A percentile compares a stretch with the other conserved stretches of the same genome.
Conservation (phyloP, 1,140 invertebrate genomes). For the Ctenoplectra terminalis region DNA sequence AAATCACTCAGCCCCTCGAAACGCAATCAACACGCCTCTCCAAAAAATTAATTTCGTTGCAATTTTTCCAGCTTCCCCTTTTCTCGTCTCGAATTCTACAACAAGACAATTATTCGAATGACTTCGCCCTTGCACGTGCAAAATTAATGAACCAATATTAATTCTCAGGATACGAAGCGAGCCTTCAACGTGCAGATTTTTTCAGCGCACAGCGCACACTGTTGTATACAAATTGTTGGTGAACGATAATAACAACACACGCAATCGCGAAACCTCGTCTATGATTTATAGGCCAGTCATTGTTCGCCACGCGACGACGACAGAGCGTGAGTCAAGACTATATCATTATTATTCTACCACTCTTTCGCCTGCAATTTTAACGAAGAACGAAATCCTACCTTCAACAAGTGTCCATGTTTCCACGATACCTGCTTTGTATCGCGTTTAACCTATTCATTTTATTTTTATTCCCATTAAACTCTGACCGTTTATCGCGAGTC, state of each 20-base stretch:
- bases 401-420: constrained; percentile 50
- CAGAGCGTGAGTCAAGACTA: constrained; percentile 54
- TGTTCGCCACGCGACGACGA: constrained; percentile 65
- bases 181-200: constrained; percentile 11
- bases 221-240: constrained; percentile 50
- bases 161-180: constrained; percentile 4
- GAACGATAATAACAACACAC: constrained; percentile 58
- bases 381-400: constrained; percentile 51
- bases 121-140: neutral
- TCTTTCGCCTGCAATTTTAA: constrained; percentile 48
- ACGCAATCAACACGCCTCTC: neutral
- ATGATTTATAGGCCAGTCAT: constrained; percentile 64
- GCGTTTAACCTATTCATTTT: neutral
- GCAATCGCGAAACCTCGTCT: constrained; percentile 50
- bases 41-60: neutral
- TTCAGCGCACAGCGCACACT: constrained; percentile 9
- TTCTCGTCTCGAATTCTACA: neutral
- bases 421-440: constrained; percentile 20
- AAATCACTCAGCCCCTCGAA: neutral
- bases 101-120: neutral
- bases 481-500: too few species aligned
- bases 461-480: too few species aligned
- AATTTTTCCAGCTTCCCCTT: neutral
- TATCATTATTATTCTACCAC: constrained; percentile 62
- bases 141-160: constrained; percentile 31